These are phyloP conservation scores for Coelogynopora nodosa DNA, from an alignment of 2,888 invertebrate species.

Conservation along the genomic window DNA sequence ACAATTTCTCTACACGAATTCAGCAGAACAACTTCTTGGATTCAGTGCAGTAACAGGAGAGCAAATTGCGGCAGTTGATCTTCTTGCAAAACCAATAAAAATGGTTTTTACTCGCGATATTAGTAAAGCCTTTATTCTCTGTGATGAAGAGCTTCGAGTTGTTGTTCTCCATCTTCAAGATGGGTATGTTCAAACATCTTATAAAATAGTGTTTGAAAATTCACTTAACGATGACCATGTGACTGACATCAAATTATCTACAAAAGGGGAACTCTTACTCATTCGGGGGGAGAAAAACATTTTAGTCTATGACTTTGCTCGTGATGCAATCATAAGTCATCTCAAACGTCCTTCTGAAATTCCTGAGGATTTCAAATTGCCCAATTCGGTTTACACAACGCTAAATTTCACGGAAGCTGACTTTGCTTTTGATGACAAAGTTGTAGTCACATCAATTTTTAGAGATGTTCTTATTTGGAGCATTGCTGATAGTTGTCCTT, in stretches of 20 bases:
- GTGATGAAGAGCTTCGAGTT: slow-evolving; percentile 52
- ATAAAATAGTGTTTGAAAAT: slow-evolving; percentile 49
- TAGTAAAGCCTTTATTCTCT: slow-evolving; percentile 53
- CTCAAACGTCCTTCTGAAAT: slow-evolving; percentile 54
- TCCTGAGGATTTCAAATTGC: slow-evolving; percentile 57
- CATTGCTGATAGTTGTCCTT: slow-evolving; percentile 50
- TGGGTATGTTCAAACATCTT: slow-evolving; percentile 55
- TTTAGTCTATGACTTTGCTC: slow-evolving; percentile 53
- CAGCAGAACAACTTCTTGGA: slow-evolving; percentile 49
- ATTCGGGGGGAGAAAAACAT: slow-evolving; percentile 52
- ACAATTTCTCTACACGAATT: slow-evolving; percentile 55
- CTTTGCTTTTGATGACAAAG: slow-evolving; percentile 55
- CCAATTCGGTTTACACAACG: slow-evolving; percentile 52
- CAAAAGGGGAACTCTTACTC: slow-evolving; percentile 52
- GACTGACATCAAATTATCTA: slow-evolving; percentile 50
- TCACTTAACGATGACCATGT: slow-evolving; percentile 49
- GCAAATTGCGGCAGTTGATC: slow-evolving; percentile 43
- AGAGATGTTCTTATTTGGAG: slow-evolving; percentile 59
- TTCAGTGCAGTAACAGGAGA: slow-evolving; percentile 40
- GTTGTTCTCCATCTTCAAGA: slow-evolving; percentile 53
- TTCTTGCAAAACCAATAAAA: slow-evolving; percentile 49
- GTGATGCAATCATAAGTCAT: slow-evolving; percentile 53
- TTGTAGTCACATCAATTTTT: slow-evolving; percentile 57
- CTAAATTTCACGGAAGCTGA: slow-evolving; percentile 54
- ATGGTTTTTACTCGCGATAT: slow-evolving; percentile 54